Percentiles rank a stretch among this genome's conserved stretches.
phyloP scores from a whole-genome alignment of 2,113 vertebrate species.

The Hemiprocne comata region DNA sequence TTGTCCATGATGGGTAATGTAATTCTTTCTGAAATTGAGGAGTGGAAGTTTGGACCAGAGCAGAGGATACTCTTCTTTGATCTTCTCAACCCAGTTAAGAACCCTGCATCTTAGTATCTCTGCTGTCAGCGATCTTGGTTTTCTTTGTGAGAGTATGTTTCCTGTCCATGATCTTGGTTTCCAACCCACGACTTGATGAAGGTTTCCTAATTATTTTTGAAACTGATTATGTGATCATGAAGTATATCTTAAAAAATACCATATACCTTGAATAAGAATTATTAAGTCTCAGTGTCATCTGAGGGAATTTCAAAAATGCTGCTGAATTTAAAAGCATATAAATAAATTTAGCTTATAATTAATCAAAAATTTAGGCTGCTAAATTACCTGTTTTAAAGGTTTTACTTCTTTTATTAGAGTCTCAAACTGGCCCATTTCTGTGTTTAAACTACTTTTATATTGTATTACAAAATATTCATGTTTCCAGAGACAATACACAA shows the following conservation, averaged over 20 bases:
- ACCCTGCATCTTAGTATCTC: background rate
- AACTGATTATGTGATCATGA: background rate
- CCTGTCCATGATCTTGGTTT: background rate
- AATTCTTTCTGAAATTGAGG: background rate
- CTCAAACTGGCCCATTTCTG: background rate
- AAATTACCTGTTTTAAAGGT: background rate
- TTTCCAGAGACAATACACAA: background rate
- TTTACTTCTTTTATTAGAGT: background rate
- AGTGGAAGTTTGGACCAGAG: background rate
- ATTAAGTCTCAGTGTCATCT: background rate
- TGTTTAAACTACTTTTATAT: background rate
- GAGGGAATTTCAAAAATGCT: background rate
- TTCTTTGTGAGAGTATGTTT: background rate
- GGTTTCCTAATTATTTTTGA: background rate
- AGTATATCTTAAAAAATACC: background rate
- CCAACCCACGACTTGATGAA: background rate
- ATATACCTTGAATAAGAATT: background rate
- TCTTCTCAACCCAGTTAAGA: background rate
- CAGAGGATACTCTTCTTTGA: background rate
- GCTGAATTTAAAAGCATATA: background rate
- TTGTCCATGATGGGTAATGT: background rate
- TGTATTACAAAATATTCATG: background rate
- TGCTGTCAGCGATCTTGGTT: background rate
- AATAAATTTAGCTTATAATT: background rate
- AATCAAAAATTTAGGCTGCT: background rate